phyloP scores from a whole-genome alignment of 1,140 invertebrate species.

The Zaprionus tsacasi region DNA sequence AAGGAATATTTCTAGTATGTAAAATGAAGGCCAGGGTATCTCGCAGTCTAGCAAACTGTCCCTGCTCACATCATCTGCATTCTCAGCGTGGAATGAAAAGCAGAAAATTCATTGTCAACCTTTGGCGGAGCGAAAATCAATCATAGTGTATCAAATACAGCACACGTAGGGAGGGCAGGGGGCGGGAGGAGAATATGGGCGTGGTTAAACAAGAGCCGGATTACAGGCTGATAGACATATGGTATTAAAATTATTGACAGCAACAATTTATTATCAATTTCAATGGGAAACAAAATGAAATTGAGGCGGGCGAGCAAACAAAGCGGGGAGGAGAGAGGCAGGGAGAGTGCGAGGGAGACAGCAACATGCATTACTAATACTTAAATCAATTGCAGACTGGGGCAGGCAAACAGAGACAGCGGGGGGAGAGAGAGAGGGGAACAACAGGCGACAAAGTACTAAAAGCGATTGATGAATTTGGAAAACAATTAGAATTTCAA shows the following conservation, averaged over 20 bases:
- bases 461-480: conserved; percentile 69
- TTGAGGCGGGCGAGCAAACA: conserved; percentile 10
- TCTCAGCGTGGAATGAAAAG: background rate
- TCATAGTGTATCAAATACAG: conserved; percentile 56
- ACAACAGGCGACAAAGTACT: conserved; percentile 7
- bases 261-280: conserved; percentile 77
- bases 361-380: conserved; percentile 51
- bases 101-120: conserved; percentile 32
- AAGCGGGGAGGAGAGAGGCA: background rate
- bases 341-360: conserved; percentile 16
- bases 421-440: background rate
- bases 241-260: conserved; percentile 79
- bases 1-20: too few species aligned
- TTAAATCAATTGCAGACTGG: conserved; percentile 63
- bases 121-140: conserved; percentile 38
- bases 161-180: background rate
- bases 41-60: background rate
- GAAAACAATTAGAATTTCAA: conserved; percentile 81
- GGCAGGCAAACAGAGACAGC: background rate
- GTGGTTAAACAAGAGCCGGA: conserved; percentile 19
- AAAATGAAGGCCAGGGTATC: background rate
- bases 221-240: conserved; percentile 63
- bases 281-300: conserved; percentile 47
- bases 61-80: background rate
- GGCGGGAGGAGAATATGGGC: conserved; percentile 4